phyloP scores from a whole-genome alignment of 2,113 vertebrate genomes.

The Rostratula benghalensis region DNA sequence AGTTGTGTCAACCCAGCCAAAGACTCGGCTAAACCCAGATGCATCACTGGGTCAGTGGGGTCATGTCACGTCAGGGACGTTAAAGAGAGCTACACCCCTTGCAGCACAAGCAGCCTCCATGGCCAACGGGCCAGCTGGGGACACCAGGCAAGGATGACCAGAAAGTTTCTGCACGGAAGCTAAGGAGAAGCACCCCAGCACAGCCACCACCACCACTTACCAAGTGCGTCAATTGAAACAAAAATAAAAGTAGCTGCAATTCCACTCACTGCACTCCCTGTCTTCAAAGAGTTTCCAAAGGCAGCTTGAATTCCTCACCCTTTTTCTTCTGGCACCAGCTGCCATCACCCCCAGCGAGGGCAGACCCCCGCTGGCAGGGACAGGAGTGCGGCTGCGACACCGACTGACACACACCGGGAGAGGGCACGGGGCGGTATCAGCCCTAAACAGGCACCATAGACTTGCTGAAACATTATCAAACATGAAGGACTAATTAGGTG shows the following conservation, averaged over 20 bases:
- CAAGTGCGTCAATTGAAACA: neutral
- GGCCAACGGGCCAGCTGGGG: neutral
- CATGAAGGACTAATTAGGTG: slow-evolving; percentile 72
- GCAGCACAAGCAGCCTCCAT: neutral
- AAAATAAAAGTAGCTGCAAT: neutral
- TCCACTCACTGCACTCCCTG: neutral
- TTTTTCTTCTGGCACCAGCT: neutral
- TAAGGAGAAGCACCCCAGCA: neutral
- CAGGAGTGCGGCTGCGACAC: neutral
- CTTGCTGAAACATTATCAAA: slow-evolving; percentile 68
- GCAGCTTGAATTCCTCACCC: slow-evolving; percentile 25
- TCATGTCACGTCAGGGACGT: neutral
- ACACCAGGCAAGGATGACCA: neutral
- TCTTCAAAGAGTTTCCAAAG: slow-evolving; percentile 33
- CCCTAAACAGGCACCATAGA: neutral
- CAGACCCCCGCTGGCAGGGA: slow-evolving; percentile 18
- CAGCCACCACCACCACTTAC: neutral
- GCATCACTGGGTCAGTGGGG: neutral
- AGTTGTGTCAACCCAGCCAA: neutral
- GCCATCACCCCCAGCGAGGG: too few relatives aligned
- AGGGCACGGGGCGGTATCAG: neutral
- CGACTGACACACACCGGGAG: neutral
- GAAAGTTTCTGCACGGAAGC: neutral
- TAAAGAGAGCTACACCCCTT: neutral
- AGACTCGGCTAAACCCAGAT: neutral